Conservation (phyloP, 2,113 vertebrate species). For the Sylvietta virens region DNA sequence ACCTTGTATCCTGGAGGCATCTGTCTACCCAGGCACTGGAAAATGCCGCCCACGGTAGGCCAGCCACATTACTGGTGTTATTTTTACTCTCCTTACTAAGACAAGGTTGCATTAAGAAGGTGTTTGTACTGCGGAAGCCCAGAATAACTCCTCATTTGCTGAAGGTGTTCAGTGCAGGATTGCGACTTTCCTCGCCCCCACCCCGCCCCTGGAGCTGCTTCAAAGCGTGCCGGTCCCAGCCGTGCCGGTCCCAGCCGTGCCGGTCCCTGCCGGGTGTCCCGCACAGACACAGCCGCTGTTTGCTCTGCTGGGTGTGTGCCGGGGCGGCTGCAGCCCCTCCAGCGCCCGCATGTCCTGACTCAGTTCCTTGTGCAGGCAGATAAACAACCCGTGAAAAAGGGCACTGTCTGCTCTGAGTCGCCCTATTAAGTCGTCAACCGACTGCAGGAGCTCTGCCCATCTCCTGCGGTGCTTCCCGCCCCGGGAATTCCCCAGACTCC, state of each 20-base stretch:
- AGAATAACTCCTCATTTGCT: conserved; percentile 30
- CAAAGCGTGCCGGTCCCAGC: background rate
- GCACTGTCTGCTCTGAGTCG: background rate
- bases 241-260: background rate
- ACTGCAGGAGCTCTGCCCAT: background rate
- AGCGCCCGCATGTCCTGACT: background rate
- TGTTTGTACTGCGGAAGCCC: background rate
- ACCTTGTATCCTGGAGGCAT: background rate
- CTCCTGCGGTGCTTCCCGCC: background rate
- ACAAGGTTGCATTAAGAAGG: conserved; percentile 34
- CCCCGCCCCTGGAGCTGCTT: background rate
- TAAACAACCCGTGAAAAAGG: conserved; percentile 13
- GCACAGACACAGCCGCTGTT: background rate
- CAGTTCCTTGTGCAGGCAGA: background rate
- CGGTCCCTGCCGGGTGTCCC: background rate
- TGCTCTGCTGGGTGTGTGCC: conserved; percentile 32
- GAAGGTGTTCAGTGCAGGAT: background rate
- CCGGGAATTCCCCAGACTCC: background rate
- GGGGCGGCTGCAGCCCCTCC: background rate
- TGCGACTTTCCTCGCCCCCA: background rate
- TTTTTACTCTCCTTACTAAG: background rate
- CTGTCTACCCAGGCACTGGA: background rate
- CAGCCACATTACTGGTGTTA: background rate
- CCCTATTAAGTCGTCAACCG: background rate
- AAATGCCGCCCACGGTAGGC: background rate